Base-by-base conservation (phyloP, 2,888 invertebrate species). In the Ophion slaviceki region DNA sequence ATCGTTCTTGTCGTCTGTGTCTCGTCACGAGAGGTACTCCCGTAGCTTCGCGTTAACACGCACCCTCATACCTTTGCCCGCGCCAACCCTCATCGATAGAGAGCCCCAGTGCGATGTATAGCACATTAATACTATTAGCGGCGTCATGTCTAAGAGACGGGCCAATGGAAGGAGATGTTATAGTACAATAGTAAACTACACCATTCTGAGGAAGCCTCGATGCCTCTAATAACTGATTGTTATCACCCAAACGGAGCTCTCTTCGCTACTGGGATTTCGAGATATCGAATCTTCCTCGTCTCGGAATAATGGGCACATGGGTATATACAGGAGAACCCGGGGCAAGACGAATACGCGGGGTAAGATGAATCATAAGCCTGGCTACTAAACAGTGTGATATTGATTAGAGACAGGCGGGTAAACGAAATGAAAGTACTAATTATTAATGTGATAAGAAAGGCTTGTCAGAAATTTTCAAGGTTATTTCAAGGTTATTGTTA, bases 151-250 rank as follows among this genome's bases (percentile, higher is more conserved):
- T 47, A 61, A 20, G 53, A 70, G 61, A 70, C 32, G 68, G 40
- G 24, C 24, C 57, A 66, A 66, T 61, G 53, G 53, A 76, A 76
- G 47, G 67, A 45, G 20, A 40, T 36, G 70, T 81, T 68, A 61
- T 45, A 53, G 59, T 75, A 76, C 70, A 75, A 74, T 70, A 47
- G 80, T 70, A 47, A 57, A 75, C 70, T 57, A 75, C 62, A 70
- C 57, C 45, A 32, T 57, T 70, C 70, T 17, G 64, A 79, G 76
- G 47, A 76, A 66, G 67, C 20, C 67, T 71, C 62, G 70, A 85
- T 68, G 72, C 82, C 53, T 71, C 76, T 66, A 72, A 80, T 72
- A 85, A 80, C 82, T 67, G 71, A 85, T 82, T 79, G 67, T 82
- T 85, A 85, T 85, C 75, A 71, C 68, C 67, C 59, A 45, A 24